phyloP scores from a whole-genome alignment of 2,888 invertebrate species.

The Drosophila monieri region DNA sequence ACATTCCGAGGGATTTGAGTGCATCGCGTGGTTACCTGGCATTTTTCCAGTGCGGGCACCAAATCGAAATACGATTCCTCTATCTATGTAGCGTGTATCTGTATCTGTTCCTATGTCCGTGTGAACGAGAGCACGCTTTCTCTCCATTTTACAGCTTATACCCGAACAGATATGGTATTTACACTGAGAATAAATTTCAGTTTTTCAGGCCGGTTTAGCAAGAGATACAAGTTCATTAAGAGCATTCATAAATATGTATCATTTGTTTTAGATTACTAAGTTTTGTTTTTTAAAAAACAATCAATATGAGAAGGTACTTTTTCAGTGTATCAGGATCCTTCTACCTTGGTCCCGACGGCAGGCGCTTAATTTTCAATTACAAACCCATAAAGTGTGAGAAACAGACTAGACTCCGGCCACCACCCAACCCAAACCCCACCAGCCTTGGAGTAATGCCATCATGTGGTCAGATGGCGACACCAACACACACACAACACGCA shows the following conservation, averaged over 20 bases:
- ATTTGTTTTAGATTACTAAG: background rate
- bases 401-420: conserved; percentile 17
- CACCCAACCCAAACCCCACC: conserved; percentile 10
- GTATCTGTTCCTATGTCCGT: conserved; percentile 8
- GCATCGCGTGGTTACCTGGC: conserved; percentile 67
- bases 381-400: conserved; percentile 60
- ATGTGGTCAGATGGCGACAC: conserved; percentile 51
- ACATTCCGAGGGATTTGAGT: conserved; percentile 53
- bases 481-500: conserved; percentile 13
- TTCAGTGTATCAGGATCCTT: conserved; percentile 10
- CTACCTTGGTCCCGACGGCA: conserved; percentile 55
- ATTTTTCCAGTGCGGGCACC: conserved; percentile 55
- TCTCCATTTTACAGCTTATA: background rate
- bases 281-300: background rate
- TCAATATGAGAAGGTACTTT: background rate
- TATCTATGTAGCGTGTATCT: conserved; percentile 5
- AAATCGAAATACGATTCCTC: conserved; percentile 54
- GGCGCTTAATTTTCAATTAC: conserved; percentile 77
- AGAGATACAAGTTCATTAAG: no score
- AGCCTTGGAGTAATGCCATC: conserved; percentile 49
- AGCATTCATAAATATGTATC: background rate
- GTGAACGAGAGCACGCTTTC: conserved; percentile 8
- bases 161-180: background rate
- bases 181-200: no score
- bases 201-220: no score